A percentile compares a stretch with the other conserved stretches of the same genome.
Conservation (phyloP, 2,797 vertebrate genomes). For the Taeniopygia guttata region DNA sequence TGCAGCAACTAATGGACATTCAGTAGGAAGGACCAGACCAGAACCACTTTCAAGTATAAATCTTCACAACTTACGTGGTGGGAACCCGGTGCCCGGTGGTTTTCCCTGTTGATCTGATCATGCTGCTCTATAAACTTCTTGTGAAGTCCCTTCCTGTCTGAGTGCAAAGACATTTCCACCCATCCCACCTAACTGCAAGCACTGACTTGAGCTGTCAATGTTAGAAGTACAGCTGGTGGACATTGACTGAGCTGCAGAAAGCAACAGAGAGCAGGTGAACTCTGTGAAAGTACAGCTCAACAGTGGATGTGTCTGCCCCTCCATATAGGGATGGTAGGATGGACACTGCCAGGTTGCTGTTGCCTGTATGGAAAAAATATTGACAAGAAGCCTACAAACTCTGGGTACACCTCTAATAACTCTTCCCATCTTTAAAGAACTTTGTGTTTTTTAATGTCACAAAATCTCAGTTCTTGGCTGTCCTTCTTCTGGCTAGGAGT, state of each 20-base stretch:
- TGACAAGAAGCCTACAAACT: neutral
- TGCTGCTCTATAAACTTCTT: neutral
- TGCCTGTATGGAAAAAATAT: neutral
- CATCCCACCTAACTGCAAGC: neutral
- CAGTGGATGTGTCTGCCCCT: neutral
- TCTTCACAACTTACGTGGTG: neutral
- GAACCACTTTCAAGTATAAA: neutral
- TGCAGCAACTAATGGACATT: neutral
- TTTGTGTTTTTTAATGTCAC: neutral
- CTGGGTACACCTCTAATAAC: neutral
- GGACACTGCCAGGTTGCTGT: neutral
- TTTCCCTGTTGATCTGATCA: neutral
- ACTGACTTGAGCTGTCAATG: neutral
- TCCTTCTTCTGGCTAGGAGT: neutral
- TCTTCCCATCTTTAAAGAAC: neutral
- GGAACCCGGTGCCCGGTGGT: neutral
- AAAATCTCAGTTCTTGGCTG: neutral
- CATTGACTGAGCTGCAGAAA: neutral
- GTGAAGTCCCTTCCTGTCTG: neutral
- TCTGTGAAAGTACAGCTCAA: neutral
- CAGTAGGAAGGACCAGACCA: neutral
- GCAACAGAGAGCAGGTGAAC: neutral
- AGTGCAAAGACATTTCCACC: neutral
- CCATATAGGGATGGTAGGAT: neutral
- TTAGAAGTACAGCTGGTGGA: neutral